Base-by-base conservation (phyloP, 2,888 invertebrate species). In the Campaea margaritaria region DNA sequence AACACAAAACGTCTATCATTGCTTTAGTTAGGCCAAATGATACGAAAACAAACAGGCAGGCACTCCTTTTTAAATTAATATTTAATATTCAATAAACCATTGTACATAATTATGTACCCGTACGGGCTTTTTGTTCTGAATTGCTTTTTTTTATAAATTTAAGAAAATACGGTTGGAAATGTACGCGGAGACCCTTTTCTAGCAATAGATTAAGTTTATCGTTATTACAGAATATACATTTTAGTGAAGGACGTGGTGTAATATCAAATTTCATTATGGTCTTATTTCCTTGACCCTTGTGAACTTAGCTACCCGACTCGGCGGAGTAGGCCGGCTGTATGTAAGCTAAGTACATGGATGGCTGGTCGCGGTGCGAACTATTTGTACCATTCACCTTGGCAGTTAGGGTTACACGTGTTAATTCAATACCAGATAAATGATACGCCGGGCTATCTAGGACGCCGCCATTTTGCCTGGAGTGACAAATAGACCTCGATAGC, bases 321-420 rank as follows among this genome's bases (percentile, higher is more conserved):
- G 51, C 41, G 41, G 72, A 73, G 80, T 82, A 73, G 85, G 86
- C 82, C 87, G 83, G 13, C 28, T 54, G 27, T 61, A 51, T 43
- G 36, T 14, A 13, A 59, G 38, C 0, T 58, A 79, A 80, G 77
- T 75, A 77, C 62, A 61, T 62, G 50, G 79, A 82, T 78, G 82
- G 78, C 78, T 73, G 75, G 73, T 79, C 78, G 80, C 77, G 78
- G 78, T 78, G 73, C 80, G 67, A 74, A 79, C 86, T 82, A 88
- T 89, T 89, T 89, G 89, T 89, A 88, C 85, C 87, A 85, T 87
- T 89, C 87, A 86, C 75, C 70, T 76, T 75, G 67, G 75, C 81
- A 79, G 82, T 80, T 85, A 82, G 76, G 80, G 85, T 85, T 86
- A 84, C 86, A 85, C 77, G 78, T 80, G 82, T 75, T 77, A 80